Evolutionary conservation across 2,797 vertebrate species (phyloP).

Genomic region (Lates japonicus): DNA sequence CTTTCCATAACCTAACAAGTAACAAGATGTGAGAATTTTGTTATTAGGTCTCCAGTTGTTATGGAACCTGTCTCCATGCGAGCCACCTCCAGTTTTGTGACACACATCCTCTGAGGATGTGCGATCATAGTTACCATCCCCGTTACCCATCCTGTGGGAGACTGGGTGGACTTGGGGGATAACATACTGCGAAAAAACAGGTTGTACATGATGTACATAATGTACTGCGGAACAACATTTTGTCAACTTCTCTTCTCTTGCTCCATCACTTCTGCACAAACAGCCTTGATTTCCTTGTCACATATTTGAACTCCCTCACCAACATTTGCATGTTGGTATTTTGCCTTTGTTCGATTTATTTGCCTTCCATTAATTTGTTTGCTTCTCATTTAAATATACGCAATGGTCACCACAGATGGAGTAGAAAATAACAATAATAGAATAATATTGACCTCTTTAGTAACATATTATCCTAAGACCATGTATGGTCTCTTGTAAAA

Average conservation of each 20-base stretch:
- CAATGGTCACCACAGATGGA: background rate
- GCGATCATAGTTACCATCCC: conserved; percentile 59
- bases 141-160: conserved; percentile 54
- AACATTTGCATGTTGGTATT: conserved; percentile 43
- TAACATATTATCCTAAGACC: background rate
- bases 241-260: background rate
- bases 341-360: conserved; percentile 17
- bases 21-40: background rate
- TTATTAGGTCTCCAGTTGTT: conserved; percentile 30
- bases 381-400: conserved; percentile 42
- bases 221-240: conserved; percentile 13
- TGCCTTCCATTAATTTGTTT: conserved; percentile 26
- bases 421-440: background rate
- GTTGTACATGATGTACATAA: conserved; percentile 2
- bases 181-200: conserved; percentile 76
- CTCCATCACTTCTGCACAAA: background rate
- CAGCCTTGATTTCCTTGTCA: background rate
- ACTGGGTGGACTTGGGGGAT: conserved; percentile 54
- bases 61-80: conserved; percentile 68
- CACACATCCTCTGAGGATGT: conserved; percentile 62
- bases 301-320: background rate
- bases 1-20: background rate
- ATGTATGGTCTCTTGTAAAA: background rate
- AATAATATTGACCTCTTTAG: background rate
- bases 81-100: conserved; percentile 42